Conservation (phyloP, 1,140 invertebrate species). For the Calliphora vicina region DNA sequence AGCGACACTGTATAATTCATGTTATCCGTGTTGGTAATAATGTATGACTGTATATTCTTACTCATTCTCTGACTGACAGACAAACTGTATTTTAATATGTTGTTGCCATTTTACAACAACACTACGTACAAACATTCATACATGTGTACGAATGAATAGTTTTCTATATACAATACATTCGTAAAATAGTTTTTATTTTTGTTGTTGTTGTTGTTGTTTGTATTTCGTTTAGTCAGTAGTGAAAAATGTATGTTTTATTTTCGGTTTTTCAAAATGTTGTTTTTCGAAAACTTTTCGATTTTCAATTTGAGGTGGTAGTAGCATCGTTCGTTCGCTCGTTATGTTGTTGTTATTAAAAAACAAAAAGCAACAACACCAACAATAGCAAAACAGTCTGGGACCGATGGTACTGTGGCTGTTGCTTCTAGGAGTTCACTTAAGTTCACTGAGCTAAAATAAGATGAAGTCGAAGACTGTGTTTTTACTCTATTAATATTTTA, state of each 20-base stretch:
- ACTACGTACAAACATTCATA: no score
- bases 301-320: not conserved
- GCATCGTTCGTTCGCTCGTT: not conserved
- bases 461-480: not conserved
- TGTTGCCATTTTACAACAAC: no score
- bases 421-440: constrained; percentile 17
- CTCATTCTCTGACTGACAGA: not conserved
- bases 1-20: no score
- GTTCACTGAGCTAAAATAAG: constrained; percentile 25
- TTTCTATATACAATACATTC: no score
- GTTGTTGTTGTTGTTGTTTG: not conserved
- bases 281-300: not conserved
- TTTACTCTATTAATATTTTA: no score
- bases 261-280: not conserved
- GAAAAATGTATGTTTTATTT: not conserved
- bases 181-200: no score
- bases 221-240: constrained; percentile 13
- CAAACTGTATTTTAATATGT: not conserved
- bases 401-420: not conserved
- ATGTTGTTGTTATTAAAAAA: not conserved
- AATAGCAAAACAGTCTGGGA: not conserved
- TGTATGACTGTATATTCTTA: not conserved
- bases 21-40: not conserved
- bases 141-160: no score
- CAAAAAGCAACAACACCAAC: not conserved